Base-by-base conservation (phyloP, 2,888 invertebrate genomes). In the Oscheius sp. region DNA sequence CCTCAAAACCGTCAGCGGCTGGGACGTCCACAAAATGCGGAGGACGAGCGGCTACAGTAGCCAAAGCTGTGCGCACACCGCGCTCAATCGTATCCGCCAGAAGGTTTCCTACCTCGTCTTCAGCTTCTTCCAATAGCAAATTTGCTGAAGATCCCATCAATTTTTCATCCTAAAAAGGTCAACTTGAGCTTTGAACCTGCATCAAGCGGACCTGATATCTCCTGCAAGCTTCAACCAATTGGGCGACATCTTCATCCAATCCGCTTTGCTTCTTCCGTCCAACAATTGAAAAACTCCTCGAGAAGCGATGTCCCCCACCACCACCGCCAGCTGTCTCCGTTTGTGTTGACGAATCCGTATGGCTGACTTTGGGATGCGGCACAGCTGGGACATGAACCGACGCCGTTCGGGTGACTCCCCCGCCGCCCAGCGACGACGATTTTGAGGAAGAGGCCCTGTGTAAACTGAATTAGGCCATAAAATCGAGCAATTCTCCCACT, bases 201-300 rank as follows among this genome's bases (percentile, higher is more conserved):
- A 8, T 6, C 23, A 3, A 34, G 10, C 12, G 29, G 0, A 77
- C 84, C 76, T 85, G 85, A 72, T 85, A 85, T 63, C 85, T 69
- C 46, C 83, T 58, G 55, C 85, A 85, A 4, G 85, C 83, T 27
- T 85, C 84, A 29, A 85, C 84, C 52, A 85, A 69, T 52, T 81
- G 79, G 52, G 82, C 79, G 6, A 86, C 85, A 61, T 85, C 85
- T 53, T 86, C 85, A 64, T 84, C 85, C 25, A 85, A 45, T 12
- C 65, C 70, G 20, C 34, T 33, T n/a, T 77, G 79, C 68, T 84
- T 84, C 55, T 78, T 75, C 46, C 71, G 57, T 12, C 80, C 80
- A 27, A 78, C 80, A 45, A 83, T 82, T n/a, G 84, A 84, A 67
- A 85, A 84, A 31, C 84, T 82, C 29, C 85, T 69, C 25, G 75